Evolutionary conservation across 2,113 vertebrate species (phyloP).

Genomic region (Felis chaus): DNA sequence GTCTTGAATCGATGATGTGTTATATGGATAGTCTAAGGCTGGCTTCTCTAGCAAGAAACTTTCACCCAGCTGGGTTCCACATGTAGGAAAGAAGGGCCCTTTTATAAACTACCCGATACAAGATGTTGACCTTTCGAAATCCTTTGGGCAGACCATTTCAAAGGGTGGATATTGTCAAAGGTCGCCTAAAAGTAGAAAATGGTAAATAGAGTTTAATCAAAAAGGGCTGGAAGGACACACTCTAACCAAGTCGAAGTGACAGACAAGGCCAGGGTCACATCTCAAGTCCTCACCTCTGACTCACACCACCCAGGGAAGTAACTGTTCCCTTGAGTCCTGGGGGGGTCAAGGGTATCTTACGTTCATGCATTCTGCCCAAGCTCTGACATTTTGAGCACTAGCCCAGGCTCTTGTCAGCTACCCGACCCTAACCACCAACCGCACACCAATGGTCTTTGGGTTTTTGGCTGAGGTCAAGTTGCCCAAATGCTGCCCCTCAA

Average conservation of each 20-base stretch:
- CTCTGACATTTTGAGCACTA: background rate
- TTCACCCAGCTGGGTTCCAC: slow-evolving; percentile 54
- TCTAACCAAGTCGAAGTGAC: background rate
- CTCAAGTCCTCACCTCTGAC: background rate
- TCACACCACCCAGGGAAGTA: background rate
- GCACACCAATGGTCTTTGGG: background rate
- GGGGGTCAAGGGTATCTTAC: background rate
- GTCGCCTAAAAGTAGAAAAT: slow-evolving; percentile 37
- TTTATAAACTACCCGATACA: background rate
- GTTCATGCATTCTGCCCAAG: background rate
- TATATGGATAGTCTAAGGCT: background rate
- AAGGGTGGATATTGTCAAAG: slow-evolving; percentile 44
- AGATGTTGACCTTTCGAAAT: slow-evolving; percentile 42
- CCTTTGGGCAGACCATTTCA: slow-evolving; percentile 40
- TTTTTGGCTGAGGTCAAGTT: background rate
- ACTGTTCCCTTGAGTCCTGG: background rate
- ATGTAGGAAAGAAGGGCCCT: slow-evolving; percentile 50
- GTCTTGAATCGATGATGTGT: slow-evolving; percentile 63
- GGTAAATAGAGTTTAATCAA: slow-evolving; percentile 48
- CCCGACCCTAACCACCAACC: background rate
- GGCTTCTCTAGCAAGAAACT: slow-evolving; percentile 27
- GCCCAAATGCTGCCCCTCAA: background rate
- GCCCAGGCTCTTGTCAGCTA: background rate
- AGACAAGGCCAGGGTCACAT: background rate
- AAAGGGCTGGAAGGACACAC: background rate